Evolutionary conservation across 2,113 vertebrate species (phyloP), one percentile per base, ranked within the genome.

Genomic region (Sapajus apella): DNA sequence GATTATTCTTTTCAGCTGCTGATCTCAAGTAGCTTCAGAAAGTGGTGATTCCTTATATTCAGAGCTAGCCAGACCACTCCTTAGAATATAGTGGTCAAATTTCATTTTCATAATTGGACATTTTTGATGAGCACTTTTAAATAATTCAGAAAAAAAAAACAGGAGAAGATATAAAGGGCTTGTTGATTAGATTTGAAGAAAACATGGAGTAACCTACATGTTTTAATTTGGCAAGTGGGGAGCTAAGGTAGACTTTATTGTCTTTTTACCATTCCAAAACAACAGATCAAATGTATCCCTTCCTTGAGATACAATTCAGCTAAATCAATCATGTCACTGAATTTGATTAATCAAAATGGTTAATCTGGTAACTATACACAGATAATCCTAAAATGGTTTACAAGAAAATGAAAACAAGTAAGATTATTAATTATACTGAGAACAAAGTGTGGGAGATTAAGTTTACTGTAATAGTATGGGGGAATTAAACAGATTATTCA

Each of bases 111-210:
- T 58, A 68, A 12, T 18, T 91, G 35, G 94, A 77, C 6, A 94
- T 55, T 79, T 94, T 87, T 92, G 2, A 50, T 77, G 43, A 92
- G 7, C 25, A 61, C 17, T 90, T 92, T 79, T 93, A 86, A 94
- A 85, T 95, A 92, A 85, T 90, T 95, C 27, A 77, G 55, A 92
- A 73, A 1, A 83, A 95, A 73, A 96, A 66, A 2, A 14, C 61
- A 66, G 40, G 6, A n/a, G 21, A 93, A 50, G 17, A 93, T 17
- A 13, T 23, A 76, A 89, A 47, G 2, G 20, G 5, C 70, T 73
- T 52, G 2, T 47, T 56, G 66, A 76, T 72, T 3, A 45, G 2
- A 87, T 50, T 91, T 96, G 80, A 87, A 90, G 40, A n/a, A 89
- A 91, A 91, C 23, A 72, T 16, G 47, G n/a, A 58, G 0, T 47